A percentile compares a stretch with the other conserved stretches of the same genome.
phyloP scores from a whole-genome alignment of 2,888 invertebrate species.

The Pteria penguin region DNA sequence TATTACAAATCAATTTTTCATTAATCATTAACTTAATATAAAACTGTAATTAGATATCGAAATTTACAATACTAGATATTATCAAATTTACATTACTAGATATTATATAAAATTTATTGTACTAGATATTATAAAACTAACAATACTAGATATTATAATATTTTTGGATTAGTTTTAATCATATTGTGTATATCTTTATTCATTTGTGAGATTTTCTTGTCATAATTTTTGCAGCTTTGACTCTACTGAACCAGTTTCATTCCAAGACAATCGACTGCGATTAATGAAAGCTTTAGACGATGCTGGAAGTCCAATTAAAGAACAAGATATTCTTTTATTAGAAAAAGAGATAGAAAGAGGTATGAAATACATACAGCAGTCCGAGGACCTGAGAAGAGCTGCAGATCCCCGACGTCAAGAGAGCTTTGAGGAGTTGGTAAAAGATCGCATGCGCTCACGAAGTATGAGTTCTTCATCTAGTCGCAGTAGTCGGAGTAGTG shows the following conservation, averaged over 20 bases:
- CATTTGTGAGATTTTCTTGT: background rate
- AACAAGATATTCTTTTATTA: conserved; percentile 70
- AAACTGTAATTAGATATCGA: too few relatives aligned
- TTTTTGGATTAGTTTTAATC: background rate
- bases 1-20: too few relatives aligned
- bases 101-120: conserved; percentile 2
- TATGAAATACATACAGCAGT: conserved; percentile 72
- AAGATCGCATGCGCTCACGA: background rate
- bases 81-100: too few relatives aligned
- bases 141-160: too few relatives aligned
- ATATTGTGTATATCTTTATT: background rate
- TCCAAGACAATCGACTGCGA: conserved; percentile 64
- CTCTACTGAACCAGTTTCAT: conserved; percentile 65
- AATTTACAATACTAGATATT: too few relatives aligned
- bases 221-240: conserved; percentile 57
- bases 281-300: conserved; percentile 68
- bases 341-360: conserved; percentile 75
- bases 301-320: conserved; percentile 71
- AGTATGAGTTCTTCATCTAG: conserved; percentile 18
- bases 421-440: conserved; percentile 30
- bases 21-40: too few relatives aligned
- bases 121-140: too few relatives aligned
- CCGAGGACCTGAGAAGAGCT: conserved; percentile 67
- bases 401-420: conserved; percentile 37
- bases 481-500: conserved; percentile 30